A percentile compares a stretch with the other conserved stretches of the same genome.
These are phyloP conservation scores for Acromyrmex heyeri DNA, from an alignment of 1,140 invertebrate genomes.

Conservation along the genomic window DNA sequence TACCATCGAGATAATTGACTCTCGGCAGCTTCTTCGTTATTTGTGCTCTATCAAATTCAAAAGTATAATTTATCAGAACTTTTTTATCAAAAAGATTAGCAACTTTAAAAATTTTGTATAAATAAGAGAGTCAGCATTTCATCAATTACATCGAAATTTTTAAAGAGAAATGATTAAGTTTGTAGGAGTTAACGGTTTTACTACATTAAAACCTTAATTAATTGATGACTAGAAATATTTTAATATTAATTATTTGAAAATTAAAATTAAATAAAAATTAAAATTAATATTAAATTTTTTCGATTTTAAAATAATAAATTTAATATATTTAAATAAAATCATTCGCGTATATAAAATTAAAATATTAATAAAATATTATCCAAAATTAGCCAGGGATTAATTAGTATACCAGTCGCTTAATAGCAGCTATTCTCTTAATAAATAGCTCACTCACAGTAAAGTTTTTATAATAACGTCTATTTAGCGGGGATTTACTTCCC, in stretches of 20 bases:
- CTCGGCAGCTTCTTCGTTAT: constrained; percentile 13
- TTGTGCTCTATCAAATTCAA: constrained; percentile 2
- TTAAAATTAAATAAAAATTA: no score
- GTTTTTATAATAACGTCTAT: constrained; percentile 29
- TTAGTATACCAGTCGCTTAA: not conserved
- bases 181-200: not conserved
- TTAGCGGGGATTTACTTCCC: constrained; percentile 4
- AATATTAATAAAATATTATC: constrained; percentile 15
- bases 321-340: not conserved
- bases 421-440: not conserved
- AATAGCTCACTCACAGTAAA: not conserved
- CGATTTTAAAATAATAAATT: not conserved
- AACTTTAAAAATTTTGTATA: not conserved
- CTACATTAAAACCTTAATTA: not conserved
- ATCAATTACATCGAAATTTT: not conserved
- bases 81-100: not conserved
- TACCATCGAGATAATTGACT: constrained; percentile 26
- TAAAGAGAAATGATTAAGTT: not conserved
- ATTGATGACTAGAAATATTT: not conserved
- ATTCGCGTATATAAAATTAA: not conserved
- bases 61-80: not conserved
- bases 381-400: constrained; percentile 3
- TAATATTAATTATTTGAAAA: not conserved
- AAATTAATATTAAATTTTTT: not conserved
- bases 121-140: not conserved